Evolutionary conservation across 1,140 invertebrate genomes (phyloP), one percentile per base, ranked within the genome.

Genomic region (Conus betulinus): DNA sequence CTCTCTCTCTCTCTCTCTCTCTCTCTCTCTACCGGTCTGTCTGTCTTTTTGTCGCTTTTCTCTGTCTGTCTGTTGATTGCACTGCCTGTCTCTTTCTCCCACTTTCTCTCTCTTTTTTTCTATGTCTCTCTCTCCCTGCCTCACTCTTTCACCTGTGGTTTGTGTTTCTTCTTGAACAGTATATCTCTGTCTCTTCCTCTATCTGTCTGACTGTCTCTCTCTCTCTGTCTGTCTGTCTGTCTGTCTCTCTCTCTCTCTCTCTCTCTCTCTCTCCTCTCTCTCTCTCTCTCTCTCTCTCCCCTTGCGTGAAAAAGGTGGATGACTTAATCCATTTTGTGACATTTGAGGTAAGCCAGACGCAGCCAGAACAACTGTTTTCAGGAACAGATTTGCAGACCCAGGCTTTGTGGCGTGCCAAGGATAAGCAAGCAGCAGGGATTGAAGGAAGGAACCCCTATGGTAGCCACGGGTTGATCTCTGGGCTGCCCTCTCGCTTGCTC

Each of bases 121-220:
- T 6, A n/a, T n/a, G 20, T 71, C 0, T n/a, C 67, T 7, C 67
- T 7, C 67, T n/a, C 20, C 15, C 63, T 27, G 6, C 27, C 67
- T 39, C 84, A 71, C 15, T 88, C 67, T n/a, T 71, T 71, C 60
- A 60, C 57, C 57, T 60, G 57, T 60, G 57, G 57, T 60, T 15
- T 60, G 67, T 71, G 11, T 23, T 11, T 27, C 53, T 39, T 25
- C 67, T 67, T 53, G 1, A 55, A 13, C 57, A 51, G 7, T 67
- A 79, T 63, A 52, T 67, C 78, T 83, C 76, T 88, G 79, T 82
- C 60, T 13, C 25, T 88, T 25, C 63, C 57, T 82, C 63, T 88
- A 0, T 63, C 27, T 82, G n/a, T 84, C 87, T 83, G 11, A 0
- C 60, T 27, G 17, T 10, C 20, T 71, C 0, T 4, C 20, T 71